These are phyloP conservation scores for Propsilocerus akamusi DNA, from an alignment of 1,140 invertebrate species.

Conservation along the genomic window DNA sequence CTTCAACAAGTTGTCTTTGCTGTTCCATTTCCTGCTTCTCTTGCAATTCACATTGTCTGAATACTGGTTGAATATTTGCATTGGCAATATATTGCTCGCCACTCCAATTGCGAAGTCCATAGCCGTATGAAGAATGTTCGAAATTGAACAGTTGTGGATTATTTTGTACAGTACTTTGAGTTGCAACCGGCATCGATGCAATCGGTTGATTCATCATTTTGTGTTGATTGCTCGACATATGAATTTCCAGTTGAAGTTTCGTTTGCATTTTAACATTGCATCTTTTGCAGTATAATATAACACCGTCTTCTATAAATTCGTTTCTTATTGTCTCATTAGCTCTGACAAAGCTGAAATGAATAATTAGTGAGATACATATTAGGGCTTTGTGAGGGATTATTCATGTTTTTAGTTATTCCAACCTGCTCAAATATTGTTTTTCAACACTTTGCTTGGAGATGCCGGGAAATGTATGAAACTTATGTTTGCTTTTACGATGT, in stretches of 20 bases:
- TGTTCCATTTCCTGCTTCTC: background rate
- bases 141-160: background rate
- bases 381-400: too few relatives aligned
- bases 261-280: background rate
- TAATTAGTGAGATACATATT: too few relatives aligned
- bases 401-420: too few relatives aligned
- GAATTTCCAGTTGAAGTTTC: background rate
- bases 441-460: background rate
- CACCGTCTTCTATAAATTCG: background rate
- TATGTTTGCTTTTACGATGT: background rate
- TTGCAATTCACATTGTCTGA: background rate
- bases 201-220: background rate
- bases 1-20: background rate
- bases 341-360: background rate
- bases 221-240: background rate
- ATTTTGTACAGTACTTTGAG: background rate
- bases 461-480: background rate
- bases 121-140: background rate
- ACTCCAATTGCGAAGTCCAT: background rate
- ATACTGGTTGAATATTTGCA: background rate
- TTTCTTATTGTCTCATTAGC: background rate
- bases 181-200: background rate
- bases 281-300: background rate
- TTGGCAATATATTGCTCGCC: background rate
- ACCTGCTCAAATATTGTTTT: background rate